A percentile compares a stretch with the other conserved stretches of the same genome.
phyloP scores from a whole-genome alignment of 2,888 invertebrate species.

The Cataglyphis albicans region DNA sequence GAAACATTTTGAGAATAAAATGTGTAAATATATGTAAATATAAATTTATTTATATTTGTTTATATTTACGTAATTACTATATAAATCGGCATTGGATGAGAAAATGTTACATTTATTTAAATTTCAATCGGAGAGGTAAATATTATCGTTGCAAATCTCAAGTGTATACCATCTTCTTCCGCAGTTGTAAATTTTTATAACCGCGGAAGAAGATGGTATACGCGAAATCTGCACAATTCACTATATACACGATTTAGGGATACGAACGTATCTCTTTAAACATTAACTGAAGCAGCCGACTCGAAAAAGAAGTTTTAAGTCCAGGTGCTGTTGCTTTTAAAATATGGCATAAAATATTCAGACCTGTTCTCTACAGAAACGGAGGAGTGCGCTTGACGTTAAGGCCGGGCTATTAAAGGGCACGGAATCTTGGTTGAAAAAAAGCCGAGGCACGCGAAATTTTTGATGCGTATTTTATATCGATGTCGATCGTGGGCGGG shows the following conservation, averaged over 20 bases:
- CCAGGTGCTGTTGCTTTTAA: constrained; percentile 60
- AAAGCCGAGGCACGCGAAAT: constrained; percentile 55
- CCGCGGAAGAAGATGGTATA: too few relatives aligned
- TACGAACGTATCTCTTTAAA: constrained; percentile 39
- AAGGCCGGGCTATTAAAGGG: constrained; percentile 70
- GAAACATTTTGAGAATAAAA: constrained; percentile 6
- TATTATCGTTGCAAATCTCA: constrained; percentile 5
- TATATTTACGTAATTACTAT: background rate
- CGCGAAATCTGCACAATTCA: constrained; percentile 24
- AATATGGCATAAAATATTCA: constrained; percentile 72
- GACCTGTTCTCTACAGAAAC: constrained; percentile 65
- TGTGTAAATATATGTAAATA: too few relatives aligned
- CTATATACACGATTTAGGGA: background rate
- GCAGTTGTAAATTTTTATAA: constrained; percentile 36
- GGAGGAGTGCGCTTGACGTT: constrained; percentile 68
- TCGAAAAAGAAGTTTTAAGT: constrained; percentile 64
- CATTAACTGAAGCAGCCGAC: constrained; percentile 56
- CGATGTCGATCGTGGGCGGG: background rate
- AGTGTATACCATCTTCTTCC: background rate
- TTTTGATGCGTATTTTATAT: constrained; percentile 54
- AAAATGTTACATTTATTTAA: constrained; percentile 6
- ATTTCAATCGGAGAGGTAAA: constrained; percentile 31
- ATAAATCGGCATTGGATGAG: background rate
- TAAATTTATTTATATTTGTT: too few relatives aligned
- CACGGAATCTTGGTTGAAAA: constrained; percentile 56